Evolutionary conservation across 2,797 vertebrate genomes (phyloP), one percentile per base, ranked within the genome.

Genomic region (Scomberomorus guttatus): DNA sequence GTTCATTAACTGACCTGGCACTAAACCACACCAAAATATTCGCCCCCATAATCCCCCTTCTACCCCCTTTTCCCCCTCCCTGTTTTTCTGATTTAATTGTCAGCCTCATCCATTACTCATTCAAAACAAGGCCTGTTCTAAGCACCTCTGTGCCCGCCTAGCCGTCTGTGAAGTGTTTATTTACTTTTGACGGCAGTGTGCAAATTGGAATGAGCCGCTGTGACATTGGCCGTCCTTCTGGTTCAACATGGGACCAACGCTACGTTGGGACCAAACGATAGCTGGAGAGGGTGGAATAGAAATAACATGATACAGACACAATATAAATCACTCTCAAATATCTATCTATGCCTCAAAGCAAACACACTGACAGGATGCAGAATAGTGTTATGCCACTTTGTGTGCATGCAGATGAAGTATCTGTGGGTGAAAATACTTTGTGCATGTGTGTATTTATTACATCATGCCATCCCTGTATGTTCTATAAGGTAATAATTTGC

Each of bases 1-100:
- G 61, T 87, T 92, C 84, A 86, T 94, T 92, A 93, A 74, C 77
- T 90, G 87, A 90, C 92, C 89, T 86, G 73, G 79, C 80, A 68
- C 77, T 76, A 78, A 85, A 85, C 60, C 70, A 74, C 59, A 80
- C 82, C 71, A 68, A 86, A 87, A 89, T 86, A 90, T 87, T 77
- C 85, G 61, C 60, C 78, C 61, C 37, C 22, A 51, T 72, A 84
- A 73, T 74, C 61, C 78, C 79, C n/a, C 1, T 9, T 61, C 37
- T 50, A 24, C 12, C 62, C 29, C 15, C 34, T 62, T 32, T 59
- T 46, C 34, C 57, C 8, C 42, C 52, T 51, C 48, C 5, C 12
- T 44, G 24, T 56, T 80, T 75, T 74, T 39, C 50, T 62, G 42
- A 87, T 90, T 81, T 89, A 87, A 90, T 88, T 89, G 88, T 88